phyloP scores from a whole-genome alignment of 2,888 invertebrate species.

The Anoplius nigerrimus region DNA sequence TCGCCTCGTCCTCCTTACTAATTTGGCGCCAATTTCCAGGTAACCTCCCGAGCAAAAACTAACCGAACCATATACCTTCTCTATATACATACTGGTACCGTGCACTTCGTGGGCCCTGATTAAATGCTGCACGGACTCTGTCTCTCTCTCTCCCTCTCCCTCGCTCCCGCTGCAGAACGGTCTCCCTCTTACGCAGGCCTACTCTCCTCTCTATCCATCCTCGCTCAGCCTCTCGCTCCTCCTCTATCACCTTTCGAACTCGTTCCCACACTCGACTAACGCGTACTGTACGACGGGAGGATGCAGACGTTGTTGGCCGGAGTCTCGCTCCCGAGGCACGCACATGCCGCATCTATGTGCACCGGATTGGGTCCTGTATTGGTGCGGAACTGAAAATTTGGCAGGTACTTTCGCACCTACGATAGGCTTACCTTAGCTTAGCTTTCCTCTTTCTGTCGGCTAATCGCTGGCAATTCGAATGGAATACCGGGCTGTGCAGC shows the following conservation, averaged over 20 bases:
- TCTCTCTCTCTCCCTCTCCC: constrained; percentile 49
- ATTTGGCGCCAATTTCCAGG: constrained; percentile 75
- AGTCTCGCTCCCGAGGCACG: too few relatives aligned
- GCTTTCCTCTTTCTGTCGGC: too few relatives aligned
- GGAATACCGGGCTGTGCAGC: too few relatives aligned
- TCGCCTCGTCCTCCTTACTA: constrained; percentile 74
- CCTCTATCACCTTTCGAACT: constrained; percentile 41
- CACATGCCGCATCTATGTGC: too few relatives aligned
- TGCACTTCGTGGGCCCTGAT: constrained; percentile 69
- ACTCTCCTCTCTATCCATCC: constrained; percentile 39
- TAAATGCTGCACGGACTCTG: constrained; percentile 72
- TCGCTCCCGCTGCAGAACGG: constrained; percentile 10
- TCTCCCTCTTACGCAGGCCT: constrained; percentile 10
- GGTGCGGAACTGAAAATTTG: too few relatives aligned
- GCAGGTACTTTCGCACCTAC: too few relatives aligned
- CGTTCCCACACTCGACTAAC: constrained; percentile 51
- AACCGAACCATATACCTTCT: constrained; percentile 71
- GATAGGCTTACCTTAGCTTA: too few relatives aligned
- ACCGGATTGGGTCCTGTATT: too few relatives aligned
- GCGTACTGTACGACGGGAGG: constrained; percentile 8
- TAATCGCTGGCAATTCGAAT: too few relatives aligned
- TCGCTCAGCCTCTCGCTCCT: constrained; percentile 26
- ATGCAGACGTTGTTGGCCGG: constrained; percentile 14
- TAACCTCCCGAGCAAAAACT: constrained; percentile 74
- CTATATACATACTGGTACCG: constrained; percentile 56